Evolutionary conservation across 2,113 vertebrate genomes (phyloP).

Genomic region (Oryzias javanicus): DNA sequence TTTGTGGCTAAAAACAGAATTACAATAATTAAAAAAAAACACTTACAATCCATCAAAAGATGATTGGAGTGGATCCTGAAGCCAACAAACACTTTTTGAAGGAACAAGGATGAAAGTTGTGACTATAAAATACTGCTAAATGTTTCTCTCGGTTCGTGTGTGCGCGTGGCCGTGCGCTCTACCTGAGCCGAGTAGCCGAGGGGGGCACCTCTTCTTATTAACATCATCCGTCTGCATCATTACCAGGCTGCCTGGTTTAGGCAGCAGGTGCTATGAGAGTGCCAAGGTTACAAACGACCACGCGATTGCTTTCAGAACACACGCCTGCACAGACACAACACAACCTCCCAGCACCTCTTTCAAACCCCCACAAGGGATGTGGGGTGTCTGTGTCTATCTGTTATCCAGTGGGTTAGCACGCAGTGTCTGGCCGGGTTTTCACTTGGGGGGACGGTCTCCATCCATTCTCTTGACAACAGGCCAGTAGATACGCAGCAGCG

Average conservation of each 20-base stretch:
- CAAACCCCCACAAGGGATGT: constrained; percentile 92
- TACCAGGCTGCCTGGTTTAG: constrained; percentile 90
- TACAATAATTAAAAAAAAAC: too few species aligned
- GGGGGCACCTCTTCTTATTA: constrained; percentile 92
- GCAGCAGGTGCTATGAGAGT: constrained; percentile 85
- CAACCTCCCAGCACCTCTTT: constrained; percentile 72
- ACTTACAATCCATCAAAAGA: too few species aligned
- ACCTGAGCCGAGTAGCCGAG: constrained; percentile 80
- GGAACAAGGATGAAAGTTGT: too few species aligned
- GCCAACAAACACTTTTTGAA: too few species aligned
- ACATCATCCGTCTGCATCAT: constrained; percentile 97
- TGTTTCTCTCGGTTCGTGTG: constrained; percentile 32
- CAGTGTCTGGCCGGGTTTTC: constrained; percentile 89
- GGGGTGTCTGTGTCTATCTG: constrained; percentile 86
- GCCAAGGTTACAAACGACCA: constrained; percentile 92
- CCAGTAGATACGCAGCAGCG: constrained; percentile 70
- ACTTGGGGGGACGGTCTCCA: constrained; percentile 86
- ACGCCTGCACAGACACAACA: constrained; percentile 23
- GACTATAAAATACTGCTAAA: constrained; percentile 13
- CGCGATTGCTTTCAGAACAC: constrained; percentile 75
- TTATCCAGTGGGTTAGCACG: constrained; percentile 91
- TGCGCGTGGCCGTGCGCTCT: constrained; percentile 47
- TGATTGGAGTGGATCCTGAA: too few species aligned
- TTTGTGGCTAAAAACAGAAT: too few species aligned
- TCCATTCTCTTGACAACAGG: constrained; percentile 94